Evolutionary conservation across 2,113 vertebrate species (phyloP).

Genomic region (Pica pica): DNA sequence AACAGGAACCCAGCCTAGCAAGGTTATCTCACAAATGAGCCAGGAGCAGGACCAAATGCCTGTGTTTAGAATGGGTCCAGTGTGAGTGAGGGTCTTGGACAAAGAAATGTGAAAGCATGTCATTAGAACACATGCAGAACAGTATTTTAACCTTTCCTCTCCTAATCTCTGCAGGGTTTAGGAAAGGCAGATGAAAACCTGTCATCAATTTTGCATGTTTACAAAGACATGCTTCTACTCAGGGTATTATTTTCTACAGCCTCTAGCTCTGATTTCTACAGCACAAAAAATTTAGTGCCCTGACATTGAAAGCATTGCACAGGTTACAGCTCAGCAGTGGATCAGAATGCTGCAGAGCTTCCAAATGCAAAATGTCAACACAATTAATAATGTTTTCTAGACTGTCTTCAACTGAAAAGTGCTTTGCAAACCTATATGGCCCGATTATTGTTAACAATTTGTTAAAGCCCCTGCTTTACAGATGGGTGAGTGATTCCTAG

Average conservation of each 20-base stretch:
- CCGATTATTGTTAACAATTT: background rate
- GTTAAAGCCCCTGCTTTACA: background rate
- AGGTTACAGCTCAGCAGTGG: background rate
- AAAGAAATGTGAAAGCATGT: background rate
- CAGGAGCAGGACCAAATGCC: background rate
- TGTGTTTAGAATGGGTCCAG: background rate
- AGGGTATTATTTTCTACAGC: background rate
- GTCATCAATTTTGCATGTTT: background rate
- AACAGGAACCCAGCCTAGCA: background rate
- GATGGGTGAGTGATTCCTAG: background rate
- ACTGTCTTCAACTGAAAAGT: background rate
- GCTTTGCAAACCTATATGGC: background rate
- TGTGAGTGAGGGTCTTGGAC: background rate
- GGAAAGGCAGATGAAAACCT: background rate
- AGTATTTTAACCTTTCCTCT: background rate
- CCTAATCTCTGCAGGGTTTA: background rate
- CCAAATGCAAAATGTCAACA: background rate
- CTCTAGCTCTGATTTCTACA: background rate
- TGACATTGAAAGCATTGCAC: background rate
- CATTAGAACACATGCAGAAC: background rate
- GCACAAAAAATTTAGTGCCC: background rate
- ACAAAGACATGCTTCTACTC: background rate
- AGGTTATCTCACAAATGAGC: background rate
- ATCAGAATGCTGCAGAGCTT: background rate
- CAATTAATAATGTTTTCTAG: background rate